Percentiles rank a stretch among this genome's conserved stretches.
phyloP scores from a whole-genome alignment of 2,113 vertebrate genomes.

The Scopus umbretta region DNA sequence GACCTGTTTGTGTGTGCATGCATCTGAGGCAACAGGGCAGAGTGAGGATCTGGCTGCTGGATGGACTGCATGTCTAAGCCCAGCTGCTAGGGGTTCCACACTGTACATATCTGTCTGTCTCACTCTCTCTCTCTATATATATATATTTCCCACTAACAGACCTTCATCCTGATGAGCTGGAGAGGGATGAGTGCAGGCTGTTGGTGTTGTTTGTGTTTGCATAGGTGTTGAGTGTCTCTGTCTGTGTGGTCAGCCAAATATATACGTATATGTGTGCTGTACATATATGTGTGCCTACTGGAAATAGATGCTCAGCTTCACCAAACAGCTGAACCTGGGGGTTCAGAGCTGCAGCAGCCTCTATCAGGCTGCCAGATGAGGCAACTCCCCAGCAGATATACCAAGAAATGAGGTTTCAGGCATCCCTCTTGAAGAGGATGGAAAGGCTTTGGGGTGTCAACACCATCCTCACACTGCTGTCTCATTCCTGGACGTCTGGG shows the following conservation, averaged over 20 bases:
- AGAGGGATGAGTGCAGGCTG: neutral
- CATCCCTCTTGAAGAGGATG: neutral
- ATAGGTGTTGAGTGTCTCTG: neutral
- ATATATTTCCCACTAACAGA: neutral
- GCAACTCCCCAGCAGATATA: neutral
- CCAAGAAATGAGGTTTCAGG: neutral
- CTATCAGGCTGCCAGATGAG: neutral
- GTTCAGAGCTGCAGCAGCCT: neutral
- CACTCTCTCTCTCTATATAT: rapidly evolving
- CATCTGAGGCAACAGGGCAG: neutral
- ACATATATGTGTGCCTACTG: neutral
- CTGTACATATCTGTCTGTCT: neutral
- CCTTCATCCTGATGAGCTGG: neutral
- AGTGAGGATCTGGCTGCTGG: neutral
- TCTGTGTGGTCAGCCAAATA: too few species aligned
- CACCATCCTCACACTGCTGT: neutral
- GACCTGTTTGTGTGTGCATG: neutral
- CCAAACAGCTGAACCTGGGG: neutral
- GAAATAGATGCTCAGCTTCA: neutral
- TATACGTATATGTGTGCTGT: neutral
- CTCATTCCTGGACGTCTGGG: neutral
- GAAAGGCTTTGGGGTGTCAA: neutral
- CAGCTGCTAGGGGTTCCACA: neutral
- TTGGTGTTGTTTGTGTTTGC: neutral
- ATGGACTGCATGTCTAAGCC: neutral